A percentile compares a stretch with the other conserved stretches of the same genome.
These are phyloP conservation scores for Muricea muricata DNA, from an alignment of 92 coral and sea anemone genomes.

Conservation along the genomic window DNA sequence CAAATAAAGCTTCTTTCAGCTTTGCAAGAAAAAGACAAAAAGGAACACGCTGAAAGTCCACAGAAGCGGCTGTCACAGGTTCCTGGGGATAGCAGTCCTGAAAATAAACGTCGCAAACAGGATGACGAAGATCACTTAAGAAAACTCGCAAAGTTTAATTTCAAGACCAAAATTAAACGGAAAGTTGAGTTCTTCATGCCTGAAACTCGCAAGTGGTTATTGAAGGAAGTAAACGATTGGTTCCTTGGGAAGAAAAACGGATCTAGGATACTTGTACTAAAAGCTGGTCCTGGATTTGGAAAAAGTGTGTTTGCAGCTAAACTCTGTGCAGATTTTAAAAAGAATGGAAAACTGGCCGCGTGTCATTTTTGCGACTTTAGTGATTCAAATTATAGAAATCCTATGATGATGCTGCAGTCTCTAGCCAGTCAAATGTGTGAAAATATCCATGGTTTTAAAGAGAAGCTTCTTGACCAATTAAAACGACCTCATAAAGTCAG, in stretches of 20 bases:
- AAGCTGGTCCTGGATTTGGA: not conserved
- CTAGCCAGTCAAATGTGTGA: slow-evolving; percentile 72
- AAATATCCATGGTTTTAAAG: slow-evolving; percentile 59
- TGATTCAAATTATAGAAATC: slow-evolving; percentile 61
- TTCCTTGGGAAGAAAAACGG: not conserved
- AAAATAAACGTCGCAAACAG: not conserved
- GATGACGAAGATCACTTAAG: not conserved
- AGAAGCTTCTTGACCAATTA: slow-evolving; percentile 48
- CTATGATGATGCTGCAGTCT: slow-evolving; percentile 68
- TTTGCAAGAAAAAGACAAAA: no score
- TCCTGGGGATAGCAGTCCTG: no score
- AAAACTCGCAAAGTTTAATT: not conserved
- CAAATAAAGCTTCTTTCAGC: not conserved
- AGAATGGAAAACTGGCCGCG: not conserved
- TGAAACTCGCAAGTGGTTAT: not conserved
- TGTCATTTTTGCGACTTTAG: slow-evolving; percentile 67
- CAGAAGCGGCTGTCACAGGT: no score
- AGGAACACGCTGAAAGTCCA: no score
- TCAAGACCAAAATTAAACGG: not conserved
- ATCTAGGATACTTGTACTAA: not conserved
- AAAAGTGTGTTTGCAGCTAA: slow-evolving; percentile 16
- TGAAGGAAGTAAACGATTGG: no score
- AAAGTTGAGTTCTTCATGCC: not conserved
- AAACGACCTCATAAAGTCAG: not conserved
- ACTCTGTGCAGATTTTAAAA: not conserved